phyloP scores from a whole-genome alignment of 2,113 vertebrate species.

The Actenoides lindsayi region DNA sequence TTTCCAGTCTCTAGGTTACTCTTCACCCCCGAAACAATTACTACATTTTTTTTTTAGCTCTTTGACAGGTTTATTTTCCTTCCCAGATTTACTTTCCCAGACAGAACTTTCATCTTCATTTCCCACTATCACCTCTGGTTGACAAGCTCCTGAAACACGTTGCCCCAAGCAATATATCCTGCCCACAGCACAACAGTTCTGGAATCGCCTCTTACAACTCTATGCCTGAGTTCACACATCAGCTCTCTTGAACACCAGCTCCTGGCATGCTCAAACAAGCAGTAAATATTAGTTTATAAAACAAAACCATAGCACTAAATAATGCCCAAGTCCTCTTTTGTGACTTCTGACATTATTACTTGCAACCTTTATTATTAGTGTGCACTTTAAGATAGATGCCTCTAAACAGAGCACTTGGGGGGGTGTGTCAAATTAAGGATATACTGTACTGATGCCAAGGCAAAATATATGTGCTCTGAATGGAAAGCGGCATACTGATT shows the following conservation, averaged over 20 bases:
- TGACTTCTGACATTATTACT: not conserved
- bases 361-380: not conserved
- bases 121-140: not conserved
- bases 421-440: not conserved
- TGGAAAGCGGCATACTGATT: not conserved
- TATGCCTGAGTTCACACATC: accelerated
- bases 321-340: not conserved
- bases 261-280: not conserved
- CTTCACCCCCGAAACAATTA: not conserved
- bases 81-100: not conserved
- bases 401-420: not conserved
- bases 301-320: not conserved
- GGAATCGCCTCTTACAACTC: not conserved
- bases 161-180: not conserved
- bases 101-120: not conserved
- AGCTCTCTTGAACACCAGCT: accelerated
- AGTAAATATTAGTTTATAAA: not conserved
- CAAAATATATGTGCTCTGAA: not conserved
- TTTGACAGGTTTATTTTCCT: conserved; percentile 3
- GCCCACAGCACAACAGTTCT: not conserved
- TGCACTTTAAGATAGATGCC: not conserved
- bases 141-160: not conserved
- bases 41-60: not conserved
- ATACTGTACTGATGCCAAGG: not conserved
- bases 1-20: not conserved